Conservation (phyloP, 2,797 vertebrate species). For the Chromis chromis region DNA sequence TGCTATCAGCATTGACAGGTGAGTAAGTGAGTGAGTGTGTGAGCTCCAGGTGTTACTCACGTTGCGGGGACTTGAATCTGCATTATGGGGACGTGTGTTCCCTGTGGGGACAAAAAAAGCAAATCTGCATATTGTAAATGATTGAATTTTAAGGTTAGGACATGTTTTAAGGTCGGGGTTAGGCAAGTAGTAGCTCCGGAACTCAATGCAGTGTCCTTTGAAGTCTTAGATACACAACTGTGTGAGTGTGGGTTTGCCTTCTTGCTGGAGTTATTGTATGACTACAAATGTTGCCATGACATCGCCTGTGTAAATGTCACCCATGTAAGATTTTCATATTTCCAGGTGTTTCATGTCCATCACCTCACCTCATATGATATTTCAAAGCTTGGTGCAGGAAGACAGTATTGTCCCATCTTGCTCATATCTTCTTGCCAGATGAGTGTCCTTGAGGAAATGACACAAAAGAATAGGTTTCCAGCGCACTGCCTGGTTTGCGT, state of each 20-base stretch:
- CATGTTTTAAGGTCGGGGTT: no score
- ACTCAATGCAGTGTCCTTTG: no score
- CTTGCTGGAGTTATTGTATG: constrained; percentile 2
- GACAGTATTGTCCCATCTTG: constrained; percentile 1
- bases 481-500: background rate
- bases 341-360: constrained; percentile 1
- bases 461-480: background rate
- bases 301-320: constrained; percentile 30
- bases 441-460: constrained; percentile 2
- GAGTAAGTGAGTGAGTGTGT: constrained; percentile 37
- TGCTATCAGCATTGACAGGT: constrained; percentile 99
- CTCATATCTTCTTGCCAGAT: constrained; percentile 5
- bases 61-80: no score
- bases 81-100: no score
- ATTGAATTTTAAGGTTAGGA: no score
- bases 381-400: constrained; percentile 19
- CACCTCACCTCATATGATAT: constrained; percentile 36
- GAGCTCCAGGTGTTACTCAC: no score
- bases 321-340: constrained; percentile 24
- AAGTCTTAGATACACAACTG: background rate
- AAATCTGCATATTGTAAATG: no score
- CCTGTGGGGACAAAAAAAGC: no score
- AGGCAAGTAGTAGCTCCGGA: no score
- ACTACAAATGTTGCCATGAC: constrained; percentile 39
- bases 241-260: background rate